Conservation (phyloP, 2,797 vertebrate genomes). For the Muscicapa comitata region DNA sequence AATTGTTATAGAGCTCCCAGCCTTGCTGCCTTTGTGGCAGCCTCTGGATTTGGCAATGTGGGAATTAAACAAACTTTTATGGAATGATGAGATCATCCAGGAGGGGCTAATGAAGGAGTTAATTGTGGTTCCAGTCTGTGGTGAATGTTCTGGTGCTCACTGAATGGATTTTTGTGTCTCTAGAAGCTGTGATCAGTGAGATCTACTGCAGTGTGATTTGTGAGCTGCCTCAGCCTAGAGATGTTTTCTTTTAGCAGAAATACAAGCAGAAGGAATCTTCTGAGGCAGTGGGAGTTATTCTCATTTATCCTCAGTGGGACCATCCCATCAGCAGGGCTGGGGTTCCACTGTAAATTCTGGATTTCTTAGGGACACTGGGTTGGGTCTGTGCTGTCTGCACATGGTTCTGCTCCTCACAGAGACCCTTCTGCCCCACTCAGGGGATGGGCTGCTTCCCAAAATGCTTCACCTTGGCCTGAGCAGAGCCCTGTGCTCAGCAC, state of each 20-base stretch:
- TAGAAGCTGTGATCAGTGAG: background rate
- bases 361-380: fast-evolving
- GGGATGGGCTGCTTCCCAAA: background rate
- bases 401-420: background rate
- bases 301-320: background rate
- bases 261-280: fast-evolving
- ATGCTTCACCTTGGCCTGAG: background rate
- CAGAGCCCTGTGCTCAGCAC: background rate
- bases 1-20: background rate
- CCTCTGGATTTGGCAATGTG: fast-evolving
- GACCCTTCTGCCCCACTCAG: background rate
- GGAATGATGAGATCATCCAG: background rate
- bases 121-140: background rate
- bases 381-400: background rate
- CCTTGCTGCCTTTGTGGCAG: background rate
- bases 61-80: fast-evolving
- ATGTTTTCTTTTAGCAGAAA: background rate
- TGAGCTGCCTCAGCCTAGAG: background rate
- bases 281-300: fast-evolving
- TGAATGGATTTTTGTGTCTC: background rate
- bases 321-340: fast-evolving
- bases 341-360: fast-evolving
- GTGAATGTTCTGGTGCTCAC: background rate
- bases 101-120: background rate
- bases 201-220: background rate